Conservation (phyloP, 2,797 vertebrate genomes). For the Siniperca obscura region DNA sequence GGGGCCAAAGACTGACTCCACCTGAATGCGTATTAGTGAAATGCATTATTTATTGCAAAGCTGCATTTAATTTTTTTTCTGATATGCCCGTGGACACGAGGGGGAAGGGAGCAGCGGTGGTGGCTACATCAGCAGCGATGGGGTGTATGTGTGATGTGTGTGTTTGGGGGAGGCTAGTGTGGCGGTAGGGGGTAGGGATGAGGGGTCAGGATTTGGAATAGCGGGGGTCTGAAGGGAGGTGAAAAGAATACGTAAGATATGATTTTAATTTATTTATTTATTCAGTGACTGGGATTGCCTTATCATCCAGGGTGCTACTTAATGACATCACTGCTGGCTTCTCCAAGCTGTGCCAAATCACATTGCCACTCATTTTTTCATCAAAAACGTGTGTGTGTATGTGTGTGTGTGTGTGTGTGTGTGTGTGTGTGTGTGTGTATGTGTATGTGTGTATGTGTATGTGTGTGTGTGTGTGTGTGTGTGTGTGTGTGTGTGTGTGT, state of each 20-base stretch:
- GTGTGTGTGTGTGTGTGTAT: slow-evolving; percentile 36
- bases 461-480: slow-evolving; percentile 31
- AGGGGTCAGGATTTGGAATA: slow-evolving; percentile 82
- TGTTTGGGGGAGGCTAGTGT: slow-evolving; percentile 54
- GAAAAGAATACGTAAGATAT: slow-evolving; percentile 85
- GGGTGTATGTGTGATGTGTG: slow-evolving; percentile 73
- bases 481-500: slow-evolving; percentile 45
- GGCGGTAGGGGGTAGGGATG: slow-evolving; percentile 52
- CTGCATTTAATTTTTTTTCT: slow-evolving; percentile 74
- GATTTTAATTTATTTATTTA: slow-evolving; percentile 89
- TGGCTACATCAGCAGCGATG: slow-evolving; percentile 67
- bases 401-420: slow-evolving; percentile 47
- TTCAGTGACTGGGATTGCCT: slow-evolving; percentile 80
- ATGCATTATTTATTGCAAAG: slow-evolving; percentile 88
- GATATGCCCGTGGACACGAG: slow-evolving; percentile 76
- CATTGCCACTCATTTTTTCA: slow-evolving; percentile 78
- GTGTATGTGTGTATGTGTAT: slow-evolving; percentile 39
- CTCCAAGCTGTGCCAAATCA: slow-evolving; percentile 82
- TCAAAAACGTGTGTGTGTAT: slow-evolving; percentile 66
- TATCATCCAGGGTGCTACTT: slow-evolving; percentile 81
- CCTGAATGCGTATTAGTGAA: slow-evolving; percentile 86
- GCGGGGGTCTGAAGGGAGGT: slow-evolving; percentile 75
- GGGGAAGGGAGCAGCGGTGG: slow-evolving; percentile 66
- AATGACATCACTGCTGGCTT: slow-evolving; percentile 84
- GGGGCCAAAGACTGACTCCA: slow-evolving; percentile 79